phyloP scores from a whole-genome alignment of 2,888 invertebrate species.

The Rosalia funebris region DNA sequence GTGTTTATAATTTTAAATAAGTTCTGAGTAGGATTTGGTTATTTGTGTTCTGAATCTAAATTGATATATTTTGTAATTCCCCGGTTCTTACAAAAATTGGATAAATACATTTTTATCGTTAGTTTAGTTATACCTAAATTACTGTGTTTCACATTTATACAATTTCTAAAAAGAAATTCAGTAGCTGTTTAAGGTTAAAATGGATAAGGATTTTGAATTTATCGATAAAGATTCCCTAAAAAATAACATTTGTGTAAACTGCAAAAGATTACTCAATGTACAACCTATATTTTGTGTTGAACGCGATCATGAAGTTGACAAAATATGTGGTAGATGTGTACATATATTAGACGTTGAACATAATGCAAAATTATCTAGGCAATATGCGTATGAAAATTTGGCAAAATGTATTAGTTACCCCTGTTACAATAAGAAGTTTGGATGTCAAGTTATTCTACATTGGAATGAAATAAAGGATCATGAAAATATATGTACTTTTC shows the following conservation, averaged over 20 bases:
- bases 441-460: conserved; percentile 38
- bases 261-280: conserved; percentile 39
- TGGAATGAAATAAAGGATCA: conserved; percentile 40
- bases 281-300: conserved; percentile 35
- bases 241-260: conserved; percentile 35
- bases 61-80: no score
- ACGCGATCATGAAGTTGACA: conserved; percentile 23
- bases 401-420: conserved; percentile 42
- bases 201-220: conserved; percentile 34
- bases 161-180: no score
- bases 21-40: no score
- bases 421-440: conserved; percentile 41
- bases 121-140: no score
- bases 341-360: conserved; percentile 8
- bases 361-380: conserved; percentile 31
- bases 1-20: no score
- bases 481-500: conserved; percentile 41
- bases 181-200: no score
- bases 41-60: no score
- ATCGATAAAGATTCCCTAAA: conserved; percentile 29
- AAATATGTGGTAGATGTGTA: conserved; percentile 43
- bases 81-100: no score
- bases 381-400: conserved; percentile 41
- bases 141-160: no score
- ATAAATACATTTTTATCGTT: no score